Base-by-base conservation (phyloP, 2,888 invertebrate species). In the Ctena decussata region DNA sequence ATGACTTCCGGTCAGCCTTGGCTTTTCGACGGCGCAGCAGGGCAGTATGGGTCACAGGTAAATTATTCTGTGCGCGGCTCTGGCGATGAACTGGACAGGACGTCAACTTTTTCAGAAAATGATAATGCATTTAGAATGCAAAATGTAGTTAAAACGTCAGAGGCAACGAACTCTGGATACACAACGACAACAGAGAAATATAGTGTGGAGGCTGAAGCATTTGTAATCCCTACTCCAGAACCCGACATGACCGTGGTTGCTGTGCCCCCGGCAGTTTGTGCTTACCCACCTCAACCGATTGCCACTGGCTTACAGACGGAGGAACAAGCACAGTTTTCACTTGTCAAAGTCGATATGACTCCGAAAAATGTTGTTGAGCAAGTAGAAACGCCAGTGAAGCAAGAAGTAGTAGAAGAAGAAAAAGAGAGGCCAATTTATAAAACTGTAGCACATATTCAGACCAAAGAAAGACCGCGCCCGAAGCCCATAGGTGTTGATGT, bases 401-500 rank as follows among this genome's bases (percentile, higher is more conserved):
- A 53, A 27, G 39, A 39, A 49, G n/a, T n/a, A n/a, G 39, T 32
- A 49, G 85, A 79, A 65, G 73, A 70, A 32, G 72, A 65, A 74
- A 46, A 39, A 44, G 91, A 89, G 41, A 79, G 86, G 41, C 90
- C 90, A 6, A 86, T 91, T 30, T 91, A 87, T 77, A 91, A 91
- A 79, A 89, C 91, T 27, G 90, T 91, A 21, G 91, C 91, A 37
- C 80, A 87, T 69, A 90, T 80, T 71, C 86, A 87, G 79, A 90
- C 89, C 44, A 85, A 85, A 35, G 89, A 80, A 35, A 85, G 85
- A 84, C 82, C 80, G 53, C 86, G 78, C 49, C 69, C 77, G 18
- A 18, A 44, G 69, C 80, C 82, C 35, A 80, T 85, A 53, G 77
- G 79, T 44, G 80, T 75, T 5, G 86, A 86, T 21, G 57, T 76